Base-by-base conservation (phyloP, 1,140 invertebrate genomes). In the Heliconius melpomene region DNA sequence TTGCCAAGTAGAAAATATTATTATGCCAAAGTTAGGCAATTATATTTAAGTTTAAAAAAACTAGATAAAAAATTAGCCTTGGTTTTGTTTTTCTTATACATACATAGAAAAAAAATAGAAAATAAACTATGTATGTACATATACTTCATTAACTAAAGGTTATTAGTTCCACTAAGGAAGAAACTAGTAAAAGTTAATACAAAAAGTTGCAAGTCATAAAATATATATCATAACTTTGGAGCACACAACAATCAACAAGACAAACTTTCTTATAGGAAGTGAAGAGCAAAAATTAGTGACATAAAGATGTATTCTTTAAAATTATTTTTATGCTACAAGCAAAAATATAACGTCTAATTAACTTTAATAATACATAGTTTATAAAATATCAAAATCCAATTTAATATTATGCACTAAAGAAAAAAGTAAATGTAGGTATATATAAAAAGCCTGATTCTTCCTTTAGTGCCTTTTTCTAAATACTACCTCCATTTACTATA, bases 1-100 rank as follows among this genome's bases (percentile, higher is more conserved):
- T 74, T 74, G 50, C 36, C 23, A 66, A 66, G 23, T 16, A 16
- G 60, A 66, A 66, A 66, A 66, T 66, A 66, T 66, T 66, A 26
- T 66, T 66, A 66, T 29, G 23, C 29, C 26, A 66, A 66, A 66
- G 60, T 66, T 66, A 66, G 13, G 60, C 23, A 46, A 16, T 46
- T 46, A 46, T 1, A 66, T 66, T 66, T 29, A 66, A 66, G 60
- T 66, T 66, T 23, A 66, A 29, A 66, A 26, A 66, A 29, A 20
- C 18, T 20, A 20, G 54, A 23, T 8, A 2, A 60, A 60, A 9
- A 23, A 60, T 60, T 23, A 20, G 54, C 54, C 26, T 23, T 23
- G 3, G n/a, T 23, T 60, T 60, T 60, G 11, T 23, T 23, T 46
- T 2, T 52, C 5, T 52, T 52, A 52, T 46, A 46, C 11, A 46